These are phyloP conservation scores for Phyllostomus discolor DNA, from an alignment of 2,113 vertebrate species.

Conservation along the genomic window DNA sequence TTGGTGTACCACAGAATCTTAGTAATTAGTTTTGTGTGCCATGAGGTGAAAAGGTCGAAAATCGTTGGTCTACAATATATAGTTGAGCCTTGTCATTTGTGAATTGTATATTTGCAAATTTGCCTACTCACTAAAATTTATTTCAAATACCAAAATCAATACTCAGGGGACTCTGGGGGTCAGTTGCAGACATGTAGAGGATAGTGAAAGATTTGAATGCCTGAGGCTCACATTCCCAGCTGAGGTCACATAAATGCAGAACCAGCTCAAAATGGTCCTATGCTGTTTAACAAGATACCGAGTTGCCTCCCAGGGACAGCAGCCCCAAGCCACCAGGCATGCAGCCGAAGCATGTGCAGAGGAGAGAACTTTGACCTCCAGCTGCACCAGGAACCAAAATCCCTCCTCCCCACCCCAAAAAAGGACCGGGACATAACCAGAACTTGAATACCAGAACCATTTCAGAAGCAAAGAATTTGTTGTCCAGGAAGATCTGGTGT, in stretches of 20 bases:
- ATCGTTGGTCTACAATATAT: not conserved
- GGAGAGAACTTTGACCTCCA: not conserved
- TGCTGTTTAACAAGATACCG: not conserved
- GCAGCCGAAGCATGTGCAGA: not conserved
- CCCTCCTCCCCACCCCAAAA: not conserved
- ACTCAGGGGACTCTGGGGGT: not conserved
- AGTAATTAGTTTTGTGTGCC: not conserved
- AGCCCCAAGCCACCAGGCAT: not conserved
- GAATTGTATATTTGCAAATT: not conserved
- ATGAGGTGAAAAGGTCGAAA: not conserved
- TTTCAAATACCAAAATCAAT: not conserved
- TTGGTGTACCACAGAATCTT: not conserved
- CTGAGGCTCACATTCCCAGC: fast-evolving
- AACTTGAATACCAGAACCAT: not conserved
- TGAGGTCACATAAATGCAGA: not conserved
- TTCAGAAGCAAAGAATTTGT: not conserved
- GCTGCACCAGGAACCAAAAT: not conserved
- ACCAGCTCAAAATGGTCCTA: not conserved
- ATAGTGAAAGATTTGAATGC: not conserved
- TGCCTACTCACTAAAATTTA: not conserved
- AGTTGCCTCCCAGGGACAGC: not conserved
- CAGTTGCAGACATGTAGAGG: not conserved
- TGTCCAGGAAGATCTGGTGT: not conserved
- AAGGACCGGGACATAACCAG: not conserved
- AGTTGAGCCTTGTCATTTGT: not conserved